A percentile compares a stretch with the other conserved stretches of the same genome.
Evolutionary conservation across 2,888 invertebrate species (phyloP).

Genomic region (Sisyra nigra): DNA sequence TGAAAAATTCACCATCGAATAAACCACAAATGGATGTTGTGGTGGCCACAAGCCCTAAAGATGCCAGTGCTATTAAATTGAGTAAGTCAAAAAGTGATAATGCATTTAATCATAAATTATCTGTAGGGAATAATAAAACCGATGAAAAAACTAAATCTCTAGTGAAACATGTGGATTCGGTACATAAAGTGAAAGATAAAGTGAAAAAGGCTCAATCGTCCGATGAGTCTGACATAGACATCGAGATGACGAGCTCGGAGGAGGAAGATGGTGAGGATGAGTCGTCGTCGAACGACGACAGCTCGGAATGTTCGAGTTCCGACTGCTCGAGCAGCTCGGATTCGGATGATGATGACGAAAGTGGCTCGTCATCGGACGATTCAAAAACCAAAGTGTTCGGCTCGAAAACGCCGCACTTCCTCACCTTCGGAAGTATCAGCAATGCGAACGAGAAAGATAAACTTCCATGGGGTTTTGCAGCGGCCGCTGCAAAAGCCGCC

Average conservation of each 20-base stretch:
- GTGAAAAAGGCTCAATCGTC: conserved; percentile 12
- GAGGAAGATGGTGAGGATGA: conserved; percentile 6
- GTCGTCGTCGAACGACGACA: conserved; percentile 8
- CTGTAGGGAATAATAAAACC: background rate
- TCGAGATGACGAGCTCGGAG: background rate
- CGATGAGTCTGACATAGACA: conserved; percentile 3
- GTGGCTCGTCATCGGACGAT: conserved; percentile 14
- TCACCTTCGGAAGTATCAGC: conserved; percentile 25
- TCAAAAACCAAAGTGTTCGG: conserved; percentile 9
- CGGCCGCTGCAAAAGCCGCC: conserved; percentile 29
- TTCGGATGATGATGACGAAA: conserved; percentile 18
- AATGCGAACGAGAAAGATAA: conserved; percentile 26
- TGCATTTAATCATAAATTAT: background rate
- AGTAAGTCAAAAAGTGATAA: conserved; percentile 12
- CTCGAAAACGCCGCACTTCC: conserved; percentile 10
- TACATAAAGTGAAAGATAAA: conserved; percentile 7
- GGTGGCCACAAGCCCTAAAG: too few species aligned
- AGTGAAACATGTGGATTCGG: conserved; percentile 7
- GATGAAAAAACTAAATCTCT: background rate
- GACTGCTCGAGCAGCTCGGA: conserved; percentile 14
- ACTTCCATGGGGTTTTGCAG: conserved; percentile 41
- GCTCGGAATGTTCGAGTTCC: conserved; percentile 12
- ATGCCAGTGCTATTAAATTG: conserved; percentile 3
- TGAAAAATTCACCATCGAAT: conserved; percentile 1
- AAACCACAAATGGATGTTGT: too few species aligned